Percentiles rank a stretch among this genome's conserved stretches.
Evolutionary conservation across 1,140 invertebrate species (phyloP).

Genomic region (Bradynema listronoti): DNA sequence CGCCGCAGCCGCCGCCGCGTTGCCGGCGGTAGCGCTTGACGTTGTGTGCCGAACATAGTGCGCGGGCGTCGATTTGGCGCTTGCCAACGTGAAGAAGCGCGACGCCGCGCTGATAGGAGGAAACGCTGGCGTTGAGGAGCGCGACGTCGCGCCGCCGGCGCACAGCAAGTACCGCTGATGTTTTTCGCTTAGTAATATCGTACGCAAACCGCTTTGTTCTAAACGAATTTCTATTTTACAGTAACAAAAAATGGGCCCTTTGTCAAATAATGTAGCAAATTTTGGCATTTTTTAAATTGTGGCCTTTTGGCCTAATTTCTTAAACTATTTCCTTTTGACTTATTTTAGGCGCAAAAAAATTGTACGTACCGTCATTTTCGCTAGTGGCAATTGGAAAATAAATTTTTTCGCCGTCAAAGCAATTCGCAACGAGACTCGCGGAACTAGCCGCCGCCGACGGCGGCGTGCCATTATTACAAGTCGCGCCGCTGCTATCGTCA

Average conservation of each 20-base stretch:
- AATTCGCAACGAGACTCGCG: conserved; percentile 5
- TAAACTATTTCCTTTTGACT: too few species aligned
- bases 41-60: background rate
- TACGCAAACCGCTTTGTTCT: conserved; percentile 27
- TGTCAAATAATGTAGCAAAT: too few species aligned
- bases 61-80: background rate
- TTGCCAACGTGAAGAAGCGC: conserved; percentile 17
- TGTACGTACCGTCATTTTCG: conserved; percentile 14
- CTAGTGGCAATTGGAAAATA: conserved; percentile 26
- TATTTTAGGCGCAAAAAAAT: too few species aligned
- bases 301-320: too few species aligned
- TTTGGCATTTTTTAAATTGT: too few species aligned
- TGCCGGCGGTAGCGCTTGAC: conserved; percentile 15
- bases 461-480: conserved; percentile 5
- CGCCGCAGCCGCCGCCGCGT: conserved; percentile 43
- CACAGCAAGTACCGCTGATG: conserved; percentile 30
- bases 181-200: conserved; percentile 36
- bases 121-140: conserved; percentile 2
- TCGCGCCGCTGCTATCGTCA: conserved; percentile 12
- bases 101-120: conserved; percentile 6
- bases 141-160: conserved; percentile 7
- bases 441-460: conserved; percentile 4
- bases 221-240: too few species aligned
- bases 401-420: conserved; percentile 22
- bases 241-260: too few species aligned